A percentile compares a stretch with the other conserved stretches of the same genome.
phyloP scores from a whole-genome alignment of 2,888 invertebrate genomes.

The Molorchus minor region DNA sequence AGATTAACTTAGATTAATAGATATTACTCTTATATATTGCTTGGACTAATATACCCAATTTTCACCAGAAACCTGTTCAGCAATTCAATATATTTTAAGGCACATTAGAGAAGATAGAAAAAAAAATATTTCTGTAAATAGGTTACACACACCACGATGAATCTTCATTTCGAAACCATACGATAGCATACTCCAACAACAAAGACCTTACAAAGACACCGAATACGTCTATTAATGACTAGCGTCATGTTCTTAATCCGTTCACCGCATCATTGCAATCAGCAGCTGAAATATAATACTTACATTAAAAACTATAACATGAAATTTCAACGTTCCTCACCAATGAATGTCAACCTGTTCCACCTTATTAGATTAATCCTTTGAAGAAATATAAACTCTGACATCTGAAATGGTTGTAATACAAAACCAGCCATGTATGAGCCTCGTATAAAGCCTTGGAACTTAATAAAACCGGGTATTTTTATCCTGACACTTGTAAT shows the following conservation, averaged over 20 bases:
- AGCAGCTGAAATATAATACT: constrained; percentile 17
- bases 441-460: constrained; percentile 37
- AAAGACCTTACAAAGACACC: too few relatives aligned
- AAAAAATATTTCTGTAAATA: too few relatives aligned
- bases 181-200: too few relatives aligned
- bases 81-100: too few relatives aligned
- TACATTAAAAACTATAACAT: constrained; percentile 23
- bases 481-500: constrained; percentile 43
- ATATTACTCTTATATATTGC: too few relatives aligned
- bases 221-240: too few relatives aligned
- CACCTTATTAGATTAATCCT: constrained; percentile 33
- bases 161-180: too few relatives aligned
- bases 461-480: constrained; percentile 38
- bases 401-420: constrained; percentile 44
- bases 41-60: too few relatives aligned
- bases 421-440: constrained; percentile 45
- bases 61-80: too few relatives aligned
- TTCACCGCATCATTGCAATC: constrained; percentile 4
- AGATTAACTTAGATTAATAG: too few relatives aligned
- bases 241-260: constrained; percentile 11
- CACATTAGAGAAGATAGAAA: too few relatives aligned
- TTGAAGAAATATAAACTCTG: constrained; percentile 36
- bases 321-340: constrained; percentile 18
- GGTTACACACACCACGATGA: too few relatives aligned
- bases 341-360: constrained; percentile 30